Base-by-base conservation (phyloP, 2,888 invertebrate genomes). In the Oxycera nigricornis region DNA sequence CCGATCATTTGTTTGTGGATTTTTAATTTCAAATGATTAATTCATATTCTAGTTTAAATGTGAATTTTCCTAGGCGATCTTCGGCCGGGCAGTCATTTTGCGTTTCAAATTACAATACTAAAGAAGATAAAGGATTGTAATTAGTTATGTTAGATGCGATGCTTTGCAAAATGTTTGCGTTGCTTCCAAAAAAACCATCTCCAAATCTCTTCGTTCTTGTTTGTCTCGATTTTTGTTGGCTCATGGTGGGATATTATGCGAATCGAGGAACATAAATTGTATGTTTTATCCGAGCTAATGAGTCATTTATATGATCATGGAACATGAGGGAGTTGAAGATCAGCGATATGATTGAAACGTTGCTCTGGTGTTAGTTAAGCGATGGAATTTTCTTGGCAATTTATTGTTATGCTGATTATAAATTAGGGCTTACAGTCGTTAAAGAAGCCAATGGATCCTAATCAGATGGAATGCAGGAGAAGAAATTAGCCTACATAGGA, bases 41-140 rank as follows among this genome's bases (percentile, higher is more conserved):
- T 70, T 70, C 55, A 31, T 70, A 70, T 70, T 70, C 70, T 55
- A 70, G 55, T 70, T 70, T 70, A 70, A 55, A 70, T 70, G 52
- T 70, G 50, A 35, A 70, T 52, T 70, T 70, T 70, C 46, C 14
- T 55, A 22, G 55, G 17, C 70, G 35, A 70, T 52, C 55, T 70
- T 52, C n/a, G 28, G 31, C 31, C 52, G 22, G 41, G 65, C 14
- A 17, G 41, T 30, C 17, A 65, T 39, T 65, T 41, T 41, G 22
- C 9, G 41, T 41, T 41, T 6, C 65, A 39, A 65, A 65, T 41
- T 65, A 41, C 22, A 41, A 9, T 11, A 41, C 30, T 65, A 65
- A 65, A 41, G 65, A 65, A 39, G 65, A 65, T 65, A 65, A 65
- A 65, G 41, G 65, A 65, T 30, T 39, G 30, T 35, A 65, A 65